Evolutionary conservation across 1,140 invertebrate genomes (phyloP).

Genomic region (Lordiphosa collinella): DNA sequence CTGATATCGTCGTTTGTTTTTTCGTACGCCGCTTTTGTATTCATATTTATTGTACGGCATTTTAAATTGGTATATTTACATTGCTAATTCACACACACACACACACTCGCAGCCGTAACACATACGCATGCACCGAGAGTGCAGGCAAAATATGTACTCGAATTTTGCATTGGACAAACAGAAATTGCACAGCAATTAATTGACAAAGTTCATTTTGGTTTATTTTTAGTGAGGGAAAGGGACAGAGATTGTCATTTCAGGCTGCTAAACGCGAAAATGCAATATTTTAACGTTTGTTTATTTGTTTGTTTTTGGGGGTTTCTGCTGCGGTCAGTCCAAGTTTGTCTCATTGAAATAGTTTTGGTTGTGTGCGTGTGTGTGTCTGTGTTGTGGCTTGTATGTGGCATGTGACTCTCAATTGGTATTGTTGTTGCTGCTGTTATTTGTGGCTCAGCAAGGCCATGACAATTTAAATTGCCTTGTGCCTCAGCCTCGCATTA

Average conservation of each 20-base stretch:
- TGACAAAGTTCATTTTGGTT: slow-evolving; percentile 73
- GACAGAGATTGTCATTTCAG: slow-evolving; percentile 23
- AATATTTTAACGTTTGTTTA: slow-evolving; percentile 62
- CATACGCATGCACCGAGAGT: not conserved
- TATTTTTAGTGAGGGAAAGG: slow-evolving; percentile 22
- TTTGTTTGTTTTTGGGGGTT: not conserved
- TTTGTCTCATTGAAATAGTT: not conserved
- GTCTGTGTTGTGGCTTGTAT: slow-evolving; percentile 12
- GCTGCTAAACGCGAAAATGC: slow-evolving; percentile 50
- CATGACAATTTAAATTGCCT: slow-evolving; percentile 24
- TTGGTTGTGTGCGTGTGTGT: not conserved
- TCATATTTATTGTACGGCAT: slow-evolving; percentile 75
- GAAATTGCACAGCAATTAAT: slow-evolving; percentile 59
- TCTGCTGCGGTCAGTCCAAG: not conserved
- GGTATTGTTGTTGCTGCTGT: slow-evolving; percentile 25
- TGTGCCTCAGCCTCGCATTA: no score
- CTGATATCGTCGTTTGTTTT: slow-evolving; percentile 75
- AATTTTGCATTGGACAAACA: slow-evolving; percentile 5
- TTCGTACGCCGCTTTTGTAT: slow-evolving; percentile 56
- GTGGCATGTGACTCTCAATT: slow-evolving; percentile 45
- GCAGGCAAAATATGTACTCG: not conserved
- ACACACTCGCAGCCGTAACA: slow-evolving; percentile 19
- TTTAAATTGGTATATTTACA: slow-evolving; percentile 77
- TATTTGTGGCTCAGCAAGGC: slow-evolving; percentile 1
- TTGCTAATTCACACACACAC: slow-evolving; percentile 69